phyloP scores from a whole-genome alignment of 2,797 vertebrate genomes.

The Sebastes jordani region DNA sequence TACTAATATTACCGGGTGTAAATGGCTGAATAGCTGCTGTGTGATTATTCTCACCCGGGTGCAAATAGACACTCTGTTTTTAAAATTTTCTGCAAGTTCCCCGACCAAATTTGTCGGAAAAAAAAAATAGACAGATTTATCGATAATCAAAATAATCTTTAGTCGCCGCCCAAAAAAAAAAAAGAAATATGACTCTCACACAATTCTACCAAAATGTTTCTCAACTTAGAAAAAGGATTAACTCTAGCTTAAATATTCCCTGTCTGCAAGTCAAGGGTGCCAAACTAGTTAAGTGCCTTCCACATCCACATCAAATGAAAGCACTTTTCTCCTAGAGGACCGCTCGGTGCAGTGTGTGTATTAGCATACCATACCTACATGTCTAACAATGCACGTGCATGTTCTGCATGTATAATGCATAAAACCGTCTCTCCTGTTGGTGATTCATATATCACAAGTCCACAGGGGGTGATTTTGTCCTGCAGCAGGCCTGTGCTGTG shows the following conservation, averaged over 20 bases:
- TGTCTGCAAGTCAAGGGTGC: neutral
- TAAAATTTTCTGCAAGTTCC: neutral
- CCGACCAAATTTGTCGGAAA: neutral
- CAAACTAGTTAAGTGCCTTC: neutral
- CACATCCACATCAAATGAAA: neutral
- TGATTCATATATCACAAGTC: slow-evolving; percentile 16
- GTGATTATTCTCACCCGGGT: too few species aligned
- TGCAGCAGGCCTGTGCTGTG: slow-evolving; percentile 10
- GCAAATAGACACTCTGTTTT: neutral
- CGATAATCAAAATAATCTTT: neutral
- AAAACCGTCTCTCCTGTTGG: neutral
- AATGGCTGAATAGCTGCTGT: too few species aligned
- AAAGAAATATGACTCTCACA: neutral
- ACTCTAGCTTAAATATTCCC: neutral
- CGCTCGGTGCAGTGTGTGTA: neutral
- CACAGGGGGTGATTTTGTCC: slow-evolving; percentile 17
- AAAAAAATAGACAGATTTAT: neutral
- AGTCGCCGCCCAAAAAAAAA: neutral
- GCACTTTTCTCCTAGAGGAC: neutral
- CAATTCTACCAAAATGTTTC: neutral
- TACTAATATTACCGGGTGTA: too few species aligned
- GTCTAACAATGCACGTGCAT: neutral
- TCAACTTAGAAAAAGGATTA: neutral
- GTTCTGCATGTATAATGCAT: slow-evolving; percentile 26
- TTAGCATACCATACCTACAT: neutral